Evolutionary conservation across 1,140 invertebrate species (phyloP), one percentile per base, ranked within the genome.

Genomic region (Bombus haemorrhoidalis): DNA sequence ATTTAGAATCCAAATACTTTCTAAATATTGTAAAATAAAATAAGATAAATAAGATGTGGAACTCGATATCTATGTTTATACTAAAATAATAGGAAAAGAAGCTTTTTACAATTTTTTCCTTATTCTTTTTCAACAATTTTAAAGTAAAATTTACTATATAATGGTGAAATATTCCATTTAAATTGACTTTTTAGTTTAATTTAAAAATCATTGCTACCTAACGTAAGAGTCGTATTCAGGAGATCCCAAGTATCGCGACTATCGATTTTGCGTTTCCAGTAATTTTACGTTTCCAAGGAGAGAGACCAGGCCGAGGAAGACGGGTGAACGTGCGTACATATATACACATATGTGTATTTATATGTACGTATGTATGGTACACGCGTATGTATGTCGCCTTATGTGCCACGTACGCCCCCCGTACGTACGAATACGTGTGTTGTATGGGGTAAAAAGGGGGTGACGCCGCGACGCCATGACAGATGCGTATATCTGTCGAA

Each of bases 201-300:
- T 22, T 22, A 4, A 22, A 74, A 86, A 82, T 69, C 59, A 75
- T 73, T 80, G 59, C 62, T 76, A 66, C 43, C 28, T 71, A 32
- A 32, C n/a, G 32, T 3, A 41, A 41, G 68, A 72, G 68, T 72
- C 59, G 78, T 57, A 72, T 77, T 47, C 53, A 39, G 37, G 64
- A 34, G 68, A 75, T 71, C 68, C 59, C 66, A 85, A 89, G 88
- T 90, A 93, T 91, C 91, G 87, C 72, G 80, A 83, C 86, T 92
- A 93, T 93, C 92, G 92, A 93, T 93, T 93, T 93, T 93, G 89
- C 89, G 91, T 93, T 93, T 92, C 91, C 92, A 90, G 90, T 93
- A 92, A 93, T 93, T 93, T 92, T 92, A 92, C 91, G 91, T 93
- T 93, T 92, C 91, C 86, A 92, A 86, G 92, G 90, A 91, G 92